Base-by-base conservation (phyloP, 2,888 invertebrate genomes). In the Peribatodes rhomboidaria region DNA sequence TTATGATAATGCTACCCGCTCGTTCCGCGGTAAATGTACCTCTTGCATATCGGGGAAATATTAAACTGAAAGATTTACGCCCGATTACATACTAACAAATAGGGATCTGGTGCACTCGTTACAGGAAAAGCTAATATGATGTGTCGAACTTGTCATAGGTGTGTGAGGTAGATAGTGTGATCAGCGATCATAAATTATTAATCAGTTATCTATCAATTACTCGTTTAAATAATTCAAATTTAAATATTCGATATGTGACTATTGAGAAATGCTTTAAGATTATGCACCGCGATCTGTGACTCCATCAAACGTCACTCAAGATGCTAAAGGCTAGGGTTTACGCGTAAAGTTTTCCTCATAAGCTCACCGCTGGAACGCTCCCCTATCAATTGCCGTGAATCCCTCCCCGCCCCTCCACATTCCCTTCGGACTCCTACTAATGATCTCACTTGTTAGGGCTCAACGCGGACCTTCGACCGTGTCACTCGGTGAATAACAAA, bases 381-480 rank as follows among this genome's bases (percentile, higher is more conserved):
- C 92, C 92, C 91, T 92, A 90, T 90, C 92, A 89, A 89, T 90
- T 87, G 89, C 87, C 81, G 72, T 80, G 66, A 74, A 76, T 76
- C 78, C 73, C 69, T 55, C 69, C 60, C 73, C 66, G 66, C 74
- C 74, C 75, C 76, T 74, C 73, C 68, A 67, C 59, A 72, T 69
- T 64, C 76, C 78, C 80, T 80, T 73, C 76, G 72, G 76, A 77
- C 82, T 80, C 79, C 81, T 83, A 84, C 90, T 92, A 92, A 93
- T 91, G 91, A 92, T 88, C 83, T 89, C 92, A 92, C 91, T 93
- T 92, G 92, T 92, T 92, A 90, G 85, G 89, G 88, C 90, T 92
- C 90, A 87, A 79, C 80, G 81, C 84, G 90, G 90, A 89, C 92
- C 89, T 90, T 89, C 84, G 85, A 69, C 86, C 86, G 87, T 89